Conservation (phyloP, 2,113 vertebrate species). For the Salvelinus fontinalis region DNA sequence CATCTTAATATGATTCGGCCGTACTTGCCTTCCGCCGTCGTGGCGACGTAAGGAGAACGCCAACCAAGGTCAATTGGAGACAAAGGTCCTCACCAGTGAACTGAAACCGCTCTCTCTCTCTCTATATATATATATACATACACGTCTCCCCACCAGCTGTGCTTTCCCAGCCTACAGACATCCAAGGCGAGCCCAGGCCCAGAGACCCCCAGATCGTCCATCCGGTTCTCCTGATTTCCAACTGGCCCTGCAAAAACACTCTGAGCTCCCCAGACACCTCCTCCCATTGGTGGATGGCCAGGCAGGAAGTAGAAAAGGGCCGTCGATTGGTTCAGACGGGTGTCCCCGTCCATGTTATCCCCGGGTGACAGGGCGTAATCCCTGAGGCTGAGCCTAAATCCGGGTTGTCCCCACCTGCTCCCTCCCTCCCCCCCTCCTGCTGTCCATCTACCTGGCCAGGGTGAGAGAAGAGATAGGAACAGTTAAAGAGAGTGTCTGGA, state of each 20-base stretch:
- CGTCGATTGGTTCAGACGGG: slow-evolving; percentile 44
- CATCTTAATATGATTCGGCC: background rate
- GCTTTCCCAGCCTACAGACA: slow-evolving; percentile 1
- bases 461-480: background rate
- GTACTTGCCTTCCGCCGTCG: slow-evolving; percentile 42
- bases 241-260: background rate
- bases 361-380: slow-evolving; percentile 59
- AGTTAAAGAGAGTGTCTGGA: background rate
- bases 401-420: slow-evolving; percentile 54
- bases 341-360: slow-evolving; percentile 42
- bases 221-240: slow-evolving; percentile 6
- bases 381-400: slow-evolving; percentile 59
- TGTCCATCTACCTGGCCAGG: slow-evolving; percentile 20
- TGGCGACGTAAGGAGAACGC: slow-evolving; percentile 8
- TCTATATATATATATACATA: background rate
- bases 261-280: slow-evolving; percentile 10
- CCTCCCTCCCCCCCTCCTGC: background rate
- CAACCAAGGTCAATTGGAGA: slow-evolving; percentile 15
- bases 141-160: slow-evolving; percentile 2
- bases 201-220: slow-evolving; percentile 16
- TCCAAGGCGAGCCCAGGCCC: slow-evolving; percentile 25
- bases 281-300: slow-evolving; percentile 32
- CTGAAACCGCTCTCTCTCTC: background rate
- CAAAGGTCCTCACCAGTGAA: slow-evolving; percentile 7
- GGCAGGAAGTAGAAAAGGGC: slow-evolving; percentile 17